phyloP scores from a whole-genome alignment of 2,113 vertebrate species.

The Vicugna pacos region DNA sequence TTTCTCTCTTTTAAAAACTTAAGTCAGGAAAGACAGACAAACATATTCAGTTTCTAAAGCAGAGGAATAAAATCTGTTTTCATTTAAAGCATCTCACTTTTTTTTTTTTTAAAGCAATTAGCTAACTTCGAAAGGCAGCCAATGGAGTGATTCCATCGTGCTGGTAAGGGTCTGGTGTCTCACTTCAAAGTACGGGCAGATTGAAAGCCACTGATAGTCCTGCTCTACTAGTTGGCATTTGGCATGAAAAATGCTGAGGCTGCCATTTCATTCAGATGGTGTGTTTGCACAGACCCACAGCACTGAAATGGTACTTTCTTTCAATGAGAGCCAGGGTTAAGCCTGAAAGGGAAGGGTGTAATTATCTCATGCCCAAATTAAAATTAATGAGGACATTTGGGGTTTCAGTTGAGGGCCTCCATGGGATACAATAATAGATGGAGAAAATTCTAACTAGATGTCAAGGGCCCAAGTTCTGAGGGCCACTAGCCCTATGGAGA shows the following conservation, averaged over 20 bases:
- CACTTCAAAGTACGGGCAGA: constrained; percentile 47
- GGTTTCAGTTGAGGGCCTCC: neutral
- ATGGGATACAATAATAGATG: neutral
- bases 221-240: neutral
- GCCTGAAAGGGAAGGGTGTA: neutral
- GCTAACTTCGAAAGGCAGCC: constrained; percentile 54
- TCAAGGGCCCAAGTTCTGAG: neutral
- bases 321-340: neutral
- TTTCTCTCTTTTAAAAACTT: constrained; percentile 45
- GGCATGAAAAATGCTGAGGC: neutral
- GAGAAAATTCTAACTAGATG: neutral
- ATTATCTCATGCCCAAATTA: constrained; percentile 38
- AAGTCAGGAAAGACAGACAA: constrained; percentile 31
- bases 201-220: neutral
- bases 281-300: constrained; percentile 12
- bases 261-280: constrained; percentile 26
- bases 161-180: neutral
- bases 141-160: neutral
- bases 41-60: constrained; percentile 50
- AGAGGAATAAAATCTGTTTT: constrained; percentile 66
- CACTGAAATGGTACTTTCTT: neutral
- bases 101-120: neutral
- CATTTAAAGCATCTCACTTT: constrained; percentile 43
- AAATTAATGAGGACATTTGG: neutral
- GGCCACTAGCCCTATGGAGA: neutral